Percentiles rank a stretch among this genome's conserved stretches.
These are phyloP conservation scores for Leucoraja ocellata DNA, from an alignment of 2,797 vertebrate species.

Conservation along the genomic window DNA sequence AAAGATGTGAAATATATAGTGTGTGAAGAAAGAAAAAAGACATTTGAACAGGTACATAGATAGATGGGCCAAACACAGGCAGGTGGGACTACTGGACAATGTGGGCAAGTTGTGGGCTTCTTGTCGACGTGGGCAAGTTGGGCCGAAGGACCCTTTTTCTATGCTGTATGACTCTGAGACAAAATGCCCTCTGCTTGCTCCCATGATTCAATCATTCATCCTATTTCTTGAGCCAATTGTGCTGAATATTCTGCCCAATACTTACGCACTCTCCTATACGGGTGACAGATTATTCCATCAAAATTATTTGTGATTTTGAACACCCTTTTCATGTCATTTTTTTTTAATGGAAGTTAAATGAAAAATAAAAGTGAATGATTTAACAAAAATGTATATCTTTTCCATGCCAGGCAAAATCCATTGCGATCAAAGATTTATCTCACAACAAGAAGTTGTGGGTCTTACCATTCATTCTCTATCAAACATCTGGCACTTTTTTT, in stretches of 20 bases:
- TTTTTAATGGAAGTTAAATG: not conserved
- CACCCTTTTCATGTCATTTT: too few relatives aligned
- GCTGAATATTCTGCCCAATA: not conserved
- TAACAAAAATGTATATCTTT: not conserved
- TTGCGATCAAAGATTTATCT: not conserved
- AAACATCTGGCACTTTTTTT: slow-evolving; percentile 15
- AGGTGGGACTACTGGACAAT: too few relatives aligned
- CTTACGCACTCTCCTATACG: not conserved
- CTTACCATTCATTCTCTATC: not conserved
- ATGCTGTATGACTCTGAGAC: too few relatives aligned
- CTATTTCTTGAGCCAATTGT: not conserved
- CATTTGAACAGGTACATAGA: too few relatives aligned
- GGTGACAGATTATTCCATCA: not conserved
- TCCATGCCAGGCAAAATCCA: not conserved
- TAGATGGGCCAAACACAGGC: too few relatives aligned
- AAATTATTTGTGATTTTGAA: not conserved
- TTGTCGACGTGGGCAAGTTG: too few relatives aligned
- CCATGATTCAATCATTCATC: too few relatives aligned
- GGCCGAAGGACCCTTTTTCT: too few relatives aligned
- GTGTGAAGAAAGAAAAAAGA: too few relatives aligned
- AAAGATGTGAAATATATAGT: too few relatives aligned
- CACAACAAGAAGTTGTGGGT: not conserved
- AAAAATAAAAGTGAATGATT: not conserved
- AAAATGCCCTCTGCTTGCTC: too few relatives aligned
- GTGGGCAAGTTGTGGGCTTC: too few relatives aligned